These are phyloP conservation scores for Chloroceryle inda DNA, from an alignment of 2,797 vertebrate genomes.

Conservation along the genomic window DNA sequence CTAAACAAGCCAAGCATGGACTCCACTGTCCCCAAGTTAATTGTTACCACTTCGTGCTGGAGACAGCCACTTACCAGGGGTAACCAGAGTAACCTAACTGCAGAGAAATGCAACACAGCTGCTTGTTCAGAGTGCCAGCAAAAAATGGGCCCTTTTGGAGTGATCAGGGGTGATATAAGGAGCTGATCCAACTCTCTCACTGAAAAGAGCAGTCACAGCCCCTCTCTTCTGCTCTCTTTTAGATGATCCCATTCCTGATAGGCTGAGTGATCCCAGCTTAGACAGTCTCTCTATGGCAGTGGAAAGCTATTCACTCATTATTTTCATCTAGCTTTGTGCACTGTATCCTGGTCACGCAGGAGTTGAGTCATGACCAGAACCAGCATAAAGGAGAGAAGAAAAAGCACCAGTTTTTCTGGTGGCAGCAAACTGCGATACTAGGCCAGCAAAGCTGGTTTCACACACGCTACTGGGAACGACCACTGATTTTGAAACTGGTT, in stretches of 20 bases:
- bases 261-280: not conserved
- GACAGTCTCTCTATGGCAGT: accelerated
- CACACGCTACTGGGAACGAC: not conserved
- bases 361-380: not conserved
- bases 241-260: not conserved
- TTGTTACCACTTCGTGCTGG: not conserved
- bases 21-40: not conserved
- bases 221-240: not conserved
- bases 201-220: not conserved
- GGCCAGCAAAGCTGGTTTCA: not conserved
- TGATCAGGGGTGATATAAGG: not conserved
- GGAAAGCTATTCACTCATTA: not conserved
- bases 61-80: not conserved
- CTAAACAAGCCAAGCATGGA: not conserved
- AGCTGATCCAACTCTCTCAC: not conserved
- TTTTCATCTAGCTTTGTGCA: not conserved
- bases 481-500: not conserved
- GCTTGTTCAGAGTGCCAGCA: not conserved
- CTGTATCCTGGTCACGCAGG: not conserved
- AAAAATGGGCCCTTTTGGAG: not conserved
- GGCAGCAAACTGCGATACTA: not conserved
- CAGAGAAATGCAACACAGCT: not conserved
- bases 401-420: not conserved
- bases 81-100: not conserved
- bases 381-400: not conserved